A percentile compares a stretch with the other conserved stretches of the same genome.
These are phyloP conservation scores for Monodelphis domestica DNA, from an alignment of 2,797 vertebrate species.

Conservation along the genomic window DNA sequence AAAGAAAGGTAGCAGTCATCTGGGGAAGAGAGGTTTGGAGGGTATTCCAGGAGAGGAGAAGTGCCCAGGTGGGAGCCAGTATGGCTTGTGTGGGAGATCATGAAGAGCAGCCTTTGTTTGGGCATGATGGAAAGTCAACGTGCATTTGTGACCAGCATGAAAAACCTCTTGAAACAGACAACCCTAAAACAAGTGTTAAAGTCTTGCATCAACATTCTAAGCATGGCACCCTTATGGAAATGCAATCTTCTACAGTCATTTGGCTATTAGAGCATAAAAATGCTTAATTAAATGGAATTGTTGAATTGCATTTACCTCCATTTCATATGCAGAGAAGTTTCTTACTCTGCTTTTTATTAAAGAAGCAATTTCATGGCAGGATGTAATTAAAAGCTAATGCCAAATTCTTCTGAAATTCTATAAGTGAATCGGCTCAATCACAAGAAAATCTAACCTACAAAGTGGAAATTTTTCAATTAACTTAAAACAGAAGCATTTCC, in stretches of 20 bases:
- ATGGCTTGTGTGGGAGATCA: background rate
- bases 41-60: background rate
- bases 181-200: conserved; percentile 67
- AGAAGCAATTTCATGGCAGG: conserved; percentile 67
- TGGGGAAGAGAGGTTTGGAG: background rate
- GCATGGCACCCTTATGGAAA: conserved; percentile 74
- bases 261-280: conserved; percentile 81
- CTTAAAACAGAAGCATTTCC: conserved; percentile 58
- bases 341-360: conserved; percentile 72
- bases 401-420: conserved; percentile 64
- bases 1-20: background rate
- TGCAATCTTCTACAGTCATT: conserved; percentile 70
- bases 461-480: conserved; percentile 48
- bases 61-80: background rate
- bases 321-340: conserved; percentile 65
- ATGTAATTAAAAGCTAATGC: conserved; percentile 80
- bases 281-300: conserved; percentile 81
- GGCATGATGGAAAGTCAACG: background rate
- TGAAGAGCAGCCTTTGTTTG: background rate
- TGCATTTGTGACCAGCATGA: conserved; percentile 17
- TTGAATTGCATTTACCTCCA: conserved; percentile 76
- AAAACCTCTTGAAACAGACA: conserved; percentile 18
- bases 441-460: conserved; percentile 61
- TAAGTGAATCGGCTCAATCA: conserved; percentile 63
- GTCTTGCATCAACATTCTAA: conserved; percentile 65